Conservation (phyloP, 2,797 vertebrate species). For the Graptemys geographica region DNA sequence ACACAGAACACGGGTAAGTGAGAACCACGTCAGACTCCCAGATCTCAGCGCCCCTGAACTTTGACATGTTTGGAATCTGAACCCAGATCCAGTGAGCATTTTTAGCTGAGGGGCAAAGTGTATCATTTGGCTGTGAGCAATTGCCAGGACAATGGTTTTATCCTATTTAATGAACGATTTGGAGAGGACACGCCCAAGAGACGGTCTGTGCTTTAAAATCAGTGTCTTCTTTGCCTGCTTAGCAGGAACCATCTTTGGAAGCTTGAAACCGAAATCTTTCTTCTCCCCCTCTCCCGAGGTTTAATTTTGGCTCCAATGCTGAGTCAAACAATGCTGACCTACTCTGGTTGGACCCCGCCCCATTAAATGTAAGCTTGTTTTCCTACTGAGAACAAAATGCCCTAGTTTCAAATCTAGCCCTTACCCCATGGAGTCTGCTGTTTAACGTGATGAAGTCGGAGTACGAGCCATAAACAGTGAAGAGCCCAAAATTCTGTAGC, state of each 20-base stretch:
- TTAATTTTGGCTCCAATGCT: not conserved
- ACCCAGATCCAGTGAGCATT: not conserved
- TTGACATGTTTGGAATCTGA: not conserved
- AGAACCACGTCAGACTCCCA: not conserved
- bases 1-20: not conserved
- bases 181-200: not conserved
- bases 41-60: not conserved
- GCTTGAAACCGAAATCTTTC: not conserved
- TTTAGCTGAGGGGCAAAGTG: not conserved
- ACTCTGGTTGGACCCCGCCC: not conserved
- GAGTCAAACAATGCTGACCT: not conserved
- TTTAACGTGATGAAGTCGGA: not conserved
- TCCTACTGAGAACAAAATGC: not conserved
- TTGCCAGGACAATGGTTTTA: not conserved
- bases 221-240: not conserved
- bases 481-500: not conserved
- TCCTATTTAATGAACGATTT: not conserved
- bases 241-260: not conserved
- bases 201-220: no score
- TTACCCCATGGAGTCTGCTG: slow-evolving; percentile 40
- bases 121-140: not conserved
- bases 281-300: not conserved
- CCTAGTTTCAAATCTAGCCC: not conserved
- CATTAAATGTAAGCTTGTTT: not conserved
- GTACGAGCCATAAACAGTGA: not conserved